These are phyloP conservation scores for Torymus tubicola DNA, from an alignment of 2,888 invertebrate genomes.

Conservation along the genomic window DNA sequence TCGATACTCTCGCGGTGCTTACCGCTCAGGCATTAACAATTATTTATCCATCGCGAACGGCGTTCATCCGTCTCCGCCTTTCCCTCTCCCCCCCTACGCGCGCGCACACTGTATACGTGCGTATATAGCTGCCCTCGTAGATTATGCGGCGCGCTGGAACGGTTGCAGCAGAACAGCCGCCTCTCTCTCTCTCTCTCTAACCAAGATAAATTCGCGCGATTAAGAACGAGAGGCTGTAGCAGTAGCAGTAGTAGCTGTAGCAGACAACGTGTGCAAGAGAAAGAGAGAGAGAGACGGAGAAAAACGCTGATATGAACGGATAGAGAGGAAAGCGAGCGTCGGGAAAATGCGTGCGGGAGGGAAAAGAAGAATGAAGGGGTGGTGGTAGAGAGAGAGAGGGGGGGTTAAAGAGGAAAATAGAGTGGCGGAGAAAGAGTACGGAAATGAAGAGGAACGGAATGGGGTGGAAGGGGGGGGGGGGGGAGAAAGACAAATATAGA, in stretches of 20 bases:
- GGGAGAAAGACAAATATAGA: constrained; percentile 45
- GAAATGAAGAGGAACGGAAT: constrained; percentile 43
- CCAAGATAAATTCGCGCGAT: constrained; percentile 70
- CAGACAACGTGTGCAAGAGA: constrained; percentile 62
- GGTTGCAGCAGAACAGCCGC: neutral
- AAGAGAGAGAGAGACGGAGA: constrained; percentile 32
- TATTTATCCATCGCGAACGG: constrained; percentile 39
- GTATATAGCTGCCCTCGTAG: constrained; percentile 41
- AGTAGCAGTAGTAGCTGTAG: no score
- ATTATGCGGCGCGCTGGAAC: constrained; percentile 50
- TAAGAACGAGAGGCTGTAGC: constrained; percentile 57
- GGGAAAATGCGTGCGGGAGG: constrained; percentile 2
- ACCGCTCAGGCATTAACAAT: constrained; percentile 12
- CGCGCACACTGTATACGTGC: neutral
- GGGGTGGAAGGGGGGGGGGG: neutral
- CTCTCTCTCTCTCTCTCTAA: constrained; percentile 52
- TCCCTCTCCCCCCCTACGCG: neutral
- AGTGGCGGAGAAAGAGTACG: constrained; percentile 29
- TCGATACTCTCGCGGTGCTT: neutral
- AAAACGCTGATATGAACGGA: constrained; percentile 39
- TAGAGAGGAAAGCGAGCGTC: neutral
- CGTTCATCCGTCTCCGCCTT: constrained; percentile 5
- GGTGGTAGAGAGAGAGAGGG: constrained; percentile 5
- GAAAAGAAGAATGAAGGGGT: neutral
- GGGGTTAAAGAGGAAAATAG: constrained; percentile 56